Evolutionary conservation across 2,888 invertebrate species (phyloP), one percentile per base, ranked within the genome.

Genomic region (Drosophila eohydei): DNA sequence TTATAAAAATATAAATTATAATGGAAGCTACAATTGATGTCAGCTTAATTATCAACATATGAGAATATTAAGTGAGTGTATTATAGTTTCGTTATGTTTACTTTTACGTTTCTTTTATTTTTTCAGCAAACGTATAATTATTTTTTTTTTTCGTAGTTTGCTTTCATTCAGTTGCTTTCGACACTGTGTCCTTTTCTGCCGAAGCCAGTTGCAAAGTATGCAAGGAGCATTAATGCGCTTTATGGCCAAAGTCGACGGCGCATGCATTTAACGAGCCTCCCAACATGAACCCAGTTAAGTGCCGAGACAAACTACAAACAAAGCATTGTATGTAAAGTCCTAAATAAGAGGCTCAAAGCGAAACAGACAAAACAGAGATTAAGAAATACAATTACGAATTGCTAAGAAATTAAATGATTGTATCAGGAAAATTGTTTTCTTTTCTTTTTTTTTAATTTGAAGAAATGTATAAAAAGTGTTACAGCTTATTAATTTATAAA

Each of bases 151-250:
- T 40, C 59, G 30, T 26, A 34, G 36, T 67, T 58, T 61, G 30
- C 43, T 65, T 71, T 71, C 34, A 21, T 70, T 62, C 65, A 44
- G 54, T 64, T 40, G 50, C 51, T 32, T 55, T 54, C 54, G n/a
- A 36, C 55, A 4, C n/a, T 26, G n/a, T 7, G 14, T 12, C 4
- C n/a, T 26, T 36, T 9, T 21, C 2, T 14, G 16, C 0, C 46
- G 26, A 21, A 28, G 48, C 28, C 36, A 36, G 36, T 16, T 9
- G 38, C 7, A 69, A 74, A 77, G 66, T 81, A 67, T 77, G 74
- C 65, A 65, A 67, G 59, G 40, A 67, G 48, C 83, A 80, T 76
- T 84, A 88, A 80, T 75, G 78, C 83, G 71, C 71, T 88, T 85
- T 80, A 88, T 80, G 69, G 60, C 43, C 66, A 54, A 68, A 73